phyloP scores from a whole-genome alignment of 2,113 vertebrate species.

The Grammomys surdaster region DNA sequence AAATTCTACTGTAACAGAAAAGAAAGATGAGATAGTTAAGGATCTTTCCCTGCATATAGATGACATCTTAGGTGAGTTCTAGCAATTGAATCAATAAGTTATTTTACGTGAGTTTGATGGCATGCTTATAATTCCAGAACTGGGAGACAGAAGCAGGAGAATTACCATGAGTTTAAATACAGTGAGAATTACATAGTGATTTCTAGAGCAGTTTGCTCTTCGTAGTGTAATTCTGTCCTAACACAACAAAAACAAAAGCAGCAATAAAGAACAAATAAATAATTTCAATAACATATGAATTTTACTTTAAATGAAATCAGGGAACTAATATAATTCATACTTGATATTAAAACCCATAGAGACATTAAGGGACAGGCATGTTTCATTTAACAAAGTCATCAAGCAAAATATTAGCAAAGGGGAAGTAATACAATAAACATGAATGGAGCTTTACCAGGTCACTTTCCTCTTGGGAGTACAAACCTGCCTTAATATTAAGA shows the following conservation, averaged over 20 bases:
- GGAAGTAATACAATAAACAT: not conserved
- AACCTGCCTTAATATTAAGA: not conserved
- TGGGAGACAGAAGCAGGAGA: not conserved
- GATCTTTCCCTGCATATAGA: not conserved
- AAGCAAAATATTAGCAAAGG: slow-evolving; percentile 14
- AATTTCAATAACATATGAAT: not conserved
- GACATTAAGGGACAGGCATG: not conserved
- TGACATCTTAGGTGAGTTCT: not conserved
- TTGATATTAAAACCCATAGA: slow-evolving; percentile 10
- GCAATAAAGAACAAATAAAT: not conserved
- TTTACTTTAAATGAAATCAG: not conserved
- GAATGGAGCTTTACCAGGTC: not conserved
- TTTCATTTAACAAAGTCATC: not conserved
- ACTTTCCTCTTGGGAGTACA: not conserved
- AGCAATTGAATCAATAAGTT: not conserved
- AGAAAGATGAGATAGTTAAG: not conserved
- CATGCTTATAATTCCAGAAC: not conserved
- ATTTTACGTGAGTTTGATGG: not conserved
- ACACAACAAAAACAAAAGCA: not conserved
- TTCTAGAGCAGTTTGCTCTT: not conserved
- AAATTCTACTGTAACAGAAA: not conserved
- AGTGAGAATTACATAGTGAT: not conserved
- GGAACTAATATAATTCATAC: not conserved
- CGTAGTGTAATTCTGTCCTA: not conserved
- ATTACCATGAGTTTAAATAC: not conserved